Conservation (phyloP, 2,797 vertebrate species). For the Manis crassicaudata region DNA sequence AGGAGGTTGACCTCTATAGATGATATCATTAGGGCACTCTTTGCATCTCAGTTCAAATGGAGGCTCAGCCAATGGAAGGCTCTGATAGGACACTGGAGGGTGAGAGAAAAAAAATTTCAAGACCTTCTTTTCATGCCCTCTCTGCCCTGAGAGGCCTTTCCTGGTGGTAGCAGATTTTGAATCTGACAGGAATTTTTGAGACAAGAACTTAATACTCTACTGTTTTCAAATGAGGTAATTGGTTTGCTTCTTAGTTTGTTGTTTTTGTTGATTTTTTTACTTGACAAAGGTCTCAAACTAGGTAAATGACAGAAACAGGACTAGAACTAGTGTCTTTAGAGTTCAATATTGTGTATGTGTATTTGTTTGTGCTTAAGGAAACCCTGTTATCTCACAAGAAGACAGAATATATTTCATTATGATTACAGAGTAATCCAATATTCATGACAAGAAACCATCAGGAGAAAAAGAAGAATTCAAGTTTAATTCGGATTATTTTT, state of each 20-base stretch:
- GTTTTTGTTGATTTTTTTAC: neutral
- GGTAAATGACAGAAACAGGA: neutral
- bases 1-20: rapidly evolving
- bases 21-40: neutral
- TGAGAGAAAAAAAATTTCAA: neutral
- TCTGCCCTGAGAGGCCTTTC: neutral
- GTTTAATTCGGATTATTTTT: neutral
- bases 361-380: neutral
- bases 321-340: neutral
- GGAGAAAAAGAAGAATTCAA: neutral
- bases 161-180: neutral
- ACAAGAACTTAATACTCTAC: neutral
- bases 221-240: neutral
- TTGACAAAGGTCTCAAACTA: constrained; percentile 67
- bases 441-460: neutral
- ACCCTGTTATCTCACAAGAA: neutral
- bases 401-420: neutral
- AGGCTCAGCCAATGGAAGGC: neutral
- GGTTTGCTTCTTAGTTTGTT: neutral
- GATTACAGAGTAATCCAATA: neutral
- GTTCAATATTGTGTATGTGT: neutral
- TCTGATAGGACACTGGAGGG: neutral
- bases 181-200: neutral
- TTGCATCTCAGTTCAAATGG: neutral
- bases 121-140: neutral